Evolutionary conservation across 2,113 vertebrate species (phyloP).

Genomic region (Nasalis larvatus): DNA sequence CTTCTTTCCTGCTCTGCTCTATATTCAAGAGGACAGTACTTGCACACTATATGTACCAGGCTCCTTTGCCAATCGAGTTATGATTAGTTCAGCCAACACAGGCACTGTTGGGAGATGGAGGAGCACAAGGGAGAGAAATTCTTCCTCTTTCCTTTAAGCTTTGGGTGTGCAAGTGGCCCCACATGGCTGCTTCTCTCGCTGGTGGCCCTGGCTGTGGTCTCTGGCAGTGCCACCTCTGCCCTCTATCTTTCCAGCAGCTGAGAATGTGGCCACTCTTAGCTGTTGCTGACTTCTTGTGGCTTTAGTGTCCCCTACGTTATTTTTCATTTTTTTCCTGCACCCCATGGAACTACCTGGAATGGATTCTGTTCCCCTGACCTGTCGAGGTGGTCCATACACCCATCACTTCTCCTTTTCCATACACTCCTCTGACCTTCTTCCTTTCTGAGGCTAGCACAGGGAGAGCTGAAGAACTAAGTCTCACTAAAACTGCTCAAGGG

Average conservation of each 20-base stretch:
- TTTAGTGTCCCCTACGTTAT: accelerated
- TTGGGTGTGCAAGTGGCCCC: not conserved
- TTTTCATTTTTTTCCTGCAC: not conserved
- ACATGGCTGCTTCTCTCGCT: accelerated
- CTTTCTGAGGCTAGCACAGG: not conserved
- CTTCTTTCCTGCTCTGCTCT: not conserved
- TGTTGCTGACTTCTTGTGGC: not conserved
- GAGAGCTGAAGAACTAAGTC: not conserved
- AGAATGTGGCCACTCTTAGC: not conserved
- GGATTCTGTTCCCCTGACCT: not conserved
- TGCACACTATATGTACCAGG: no score
- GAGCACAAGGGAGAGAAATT: not conserved
- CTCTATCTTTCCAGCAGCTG: not conserved
- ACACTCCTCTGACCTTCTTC: not conserved
- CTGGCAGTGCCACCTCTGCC: not conserved
- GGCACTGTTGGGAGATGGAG: not conserved
- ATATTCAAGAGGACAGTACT: not conserved
- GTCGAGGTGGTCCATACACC: not conserved
- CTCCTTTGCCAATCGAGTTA: not conserved
- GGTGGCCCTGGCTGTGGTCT: not conserved
- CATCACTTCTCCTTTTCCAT: accelerated
- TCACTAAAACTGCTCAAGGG: not conserved
- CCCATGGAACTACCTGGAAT: not conserved
- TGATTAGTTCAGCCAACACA: accelerated
- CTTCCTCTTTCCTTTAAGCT: no score